Conservation (phyloP, 1,140 invertebrate species). For the Drosophila sturtevanti region DNA sequence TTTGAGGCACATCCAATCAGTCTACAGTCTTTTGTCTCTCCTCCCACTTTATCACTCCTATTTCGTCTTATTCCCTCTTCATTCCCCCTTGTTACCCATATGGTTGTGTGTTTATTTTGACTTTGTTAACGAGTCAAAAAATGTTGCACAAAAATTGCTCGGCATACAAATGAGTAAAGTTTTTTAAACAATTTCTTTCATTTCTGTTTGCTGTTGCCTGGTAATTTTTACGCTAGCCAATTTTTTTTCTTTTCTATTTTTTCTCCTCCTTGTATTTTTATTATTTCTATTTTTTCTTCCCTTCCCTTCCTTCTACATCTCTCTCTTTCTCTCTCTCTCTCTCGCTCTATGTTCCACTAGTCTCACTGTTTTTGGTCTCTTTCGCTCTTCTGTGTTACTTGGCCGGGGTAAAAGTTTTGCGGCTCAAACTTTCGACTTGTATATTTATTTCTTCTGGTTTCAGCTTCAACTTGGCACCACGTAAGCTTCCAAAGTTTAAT, state of each 20-base stretch:
- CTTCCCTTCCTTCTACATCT: not conserved
- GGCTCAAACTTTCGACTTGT: slow-evolving; percentile 73
- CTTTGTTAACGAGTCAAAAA: slow-evolving; percentile 75
- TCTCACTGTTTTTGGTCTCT: too few species aligned
- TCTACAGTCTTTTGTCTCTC: not conserved
- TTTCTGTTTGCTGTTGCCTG: slow-evolving; percentile 55
- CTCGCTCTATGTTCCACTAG: too few species aligned
- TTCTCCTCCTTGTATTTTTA: slow-evolving; percentile 16
- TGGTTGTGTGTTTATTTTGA: slow-evolving; percentile 60
- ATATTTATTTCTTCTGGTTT: slow-evolving; percentile 81
- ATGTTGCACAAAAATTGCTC: slow-evolving; percentile 74
- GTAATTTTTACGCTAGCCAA: slow-evolving; percentile 60
- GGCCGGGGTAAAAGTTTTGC: slow-evolving; percentile 55
- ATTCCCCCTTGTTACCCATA: slow-evolving; percentile 8
- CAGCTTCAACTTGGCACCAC: slow-evolving; percentile 75
- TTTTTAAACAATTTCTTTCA: slow-evolving; percentile 69
- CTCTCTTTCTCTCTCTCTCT: not conserved
- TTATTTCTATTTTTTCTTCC: slow-evolving; percentile 12
- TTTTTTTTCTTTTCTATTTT: slow-evolving; percentile 38
- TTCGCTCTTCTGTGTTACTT: not conserved
- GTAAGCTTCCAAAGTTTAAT: slow-evolving; percentile 82
- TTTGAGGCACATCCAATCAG: slow-evolving; percentile 5
- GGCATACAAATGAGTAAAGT: slow-evolving; percentile 82
- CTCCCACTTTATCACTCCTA: not conserved
- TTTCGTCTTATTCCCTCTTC: not conserved